Base-by-base conservation (phyloP, 2,888 invertebrate genomes). In the Arctia plantaginis region DNA sequence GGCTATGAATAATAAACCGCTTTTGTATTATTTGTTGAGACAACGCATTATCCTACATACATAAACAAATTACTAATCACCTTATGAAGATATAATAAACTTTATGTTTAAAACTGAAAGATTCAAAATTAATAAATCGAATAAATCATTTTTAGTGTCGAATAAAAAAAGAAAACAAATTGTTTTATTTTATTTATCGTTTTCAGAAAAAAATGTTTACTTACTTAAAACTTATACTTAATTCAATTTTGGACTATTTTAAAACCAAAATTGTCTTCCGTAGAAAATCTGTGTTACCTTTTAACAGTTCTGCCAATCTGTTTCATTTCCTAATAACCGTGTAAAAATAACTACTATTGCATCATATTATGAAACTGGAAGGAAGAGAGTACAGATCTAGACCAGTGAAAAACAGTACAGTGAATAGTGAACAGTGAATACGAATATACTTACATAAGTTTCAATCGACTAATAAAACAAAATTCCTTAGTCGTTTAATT, bases 1-100 rank as follows among this genome's bases (percentile, higher is more conserved):
- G 67, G 55, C 66, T n/a, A 72, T 66, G 44, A 69, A 62, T 73
- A 75, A 68, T 51, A 51, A 51, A 51, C 33, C 23, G 30, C 47
- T 30, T 68, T 68, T 23, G 12, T 64, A 64, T 23, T 64, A 33
- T 33, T 64, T 64, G 64, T 33, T 23, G 10, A 7, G 27, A 13
- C 27, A 27, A 6, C 3, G 59, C 27, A 59, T 30, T 30, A 20
- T 30, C 64, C 33, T 33, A 64, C 64, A 55, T 59, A 27, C 2
- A 1, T 6, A 55, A 8, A n/a, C 59, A 59, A 59, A 27, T 27
- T 27, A 27, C 2, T 59, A 27, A 59, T 59, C 13, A 27, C 59
- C 27, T 10, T 23, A 23, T 51, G 20, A 51, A 8, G 8, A 51
- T 47, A 51, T 47, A 20, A 18, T 20, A 47, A 51, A 51, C 23